Conservation (phyloP, 2,113 vertebrate genomes). For the Pterocles orientalis region DNA sequence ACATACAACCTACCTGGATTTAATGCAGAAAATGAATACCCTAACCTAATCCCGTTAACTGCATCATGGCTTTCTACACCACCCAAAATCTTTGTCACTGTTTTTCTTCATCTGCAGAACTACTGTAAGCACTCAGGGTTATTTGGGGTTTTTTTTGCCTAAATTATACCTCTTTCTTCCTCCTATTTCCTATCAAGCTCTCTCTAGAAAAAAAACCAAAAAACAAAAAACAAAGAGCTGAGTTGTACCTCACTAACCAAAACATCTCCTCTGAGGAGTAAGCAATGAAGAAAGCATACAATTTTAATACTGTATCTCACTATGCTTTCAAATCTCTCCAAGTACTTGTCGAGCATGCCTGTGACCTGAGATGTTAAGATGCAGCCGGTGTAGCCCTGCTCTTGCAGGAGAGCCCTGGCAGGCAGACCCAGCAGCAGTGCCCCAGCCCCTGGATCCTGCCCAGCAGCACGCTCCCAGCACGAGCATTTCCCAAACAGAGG, state of each 20-base stretch:
- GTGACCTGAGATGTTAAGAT: slow-evolving; percentile 28
- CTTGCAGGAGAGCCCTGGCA: neutral
- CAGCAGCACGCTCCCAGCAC: slow-evolving; percentile 19
- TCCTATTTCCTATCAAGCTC: neutral
- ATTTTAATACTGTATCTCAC: neutral
- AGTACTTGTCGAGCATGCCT: neutral
- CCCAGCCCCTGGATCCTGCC: slow-evolving; percentile 27
- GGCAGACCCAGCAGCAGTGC: neutral
- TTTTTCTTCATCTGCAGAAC: slow-evolving; percentile 10
- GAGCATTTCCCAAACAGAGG: slow-evolving; percentile 21
- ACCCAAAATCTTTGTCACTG: slow-evolving; percentile 14
- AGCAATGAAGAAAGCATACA: neutral
- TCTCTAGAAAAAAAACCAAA: neutral
- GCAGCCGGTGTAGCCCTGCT: neutral
- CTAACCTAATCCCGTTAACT: slow-evolving; percentile 20
- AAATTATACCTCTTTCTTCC: slow-evolving; percentile 27
- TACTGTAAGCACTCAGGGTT: neutral
- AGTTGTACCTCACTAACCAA: neutral
- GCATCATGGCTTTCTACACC: slow-evolving; percentile 5
- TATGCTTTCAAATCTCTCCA: neutral
- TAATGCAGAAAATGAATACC: slow-evolving; percentile 16
- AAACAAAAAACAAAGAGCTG: neutral
- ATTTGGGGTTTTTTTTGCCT: slow-evolving; percentile 24
- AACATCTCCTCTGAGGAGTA: neutral
- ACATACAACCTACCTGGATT: slow-evolving; percentile 24